These are phyloP conservation scores for Stenotaenia linearis DNA, from an alignment of 2,888 invertebrate species.

Conservation along the genomic window DNA sequence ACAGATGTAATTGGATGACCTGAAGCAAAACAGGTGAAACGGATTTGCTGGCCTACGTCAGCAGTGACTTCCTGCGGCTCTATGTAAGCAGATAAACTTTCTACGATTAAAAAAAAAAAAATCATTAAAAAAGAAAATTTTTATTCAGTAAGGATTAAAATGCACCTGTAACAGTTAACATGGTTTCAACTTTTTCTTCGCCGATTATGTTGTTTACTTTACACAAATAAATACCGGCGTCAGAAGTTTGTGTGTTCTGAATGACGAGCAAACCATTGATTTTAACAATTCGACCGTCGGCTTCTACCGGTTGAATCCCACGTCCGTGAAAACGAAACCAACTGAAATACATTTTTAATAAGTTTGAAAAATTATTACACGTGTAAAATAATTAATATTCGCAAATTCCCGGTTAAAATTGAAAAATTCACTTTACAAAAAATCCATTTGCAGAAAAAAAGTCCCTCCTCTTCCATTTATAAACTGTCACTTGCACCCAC, in stretches of 20 bases:
- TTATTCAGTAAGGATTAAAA: neutral
- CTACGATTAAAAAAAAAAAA: neutral
- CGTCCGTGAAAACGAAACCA: slow-evolving; percentile 24
- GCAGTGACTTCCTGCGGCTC: slow-evolving; percentile 30
- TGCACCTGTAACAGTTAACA: slow-evolving; percentile 13
- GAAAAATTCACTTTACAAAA: neutral
- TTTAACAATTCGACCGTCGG: neutral
- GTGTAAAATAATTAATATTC: too few relatives aligned
- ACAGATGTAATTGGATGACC: slow-evolving; percentile 30
- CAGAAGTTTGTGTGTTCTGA: neutral
- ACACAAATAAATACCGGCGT: neutral
- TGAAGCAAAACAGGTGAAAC: slow-evolving; percentile 28
- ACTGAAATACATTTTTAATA: neutral
- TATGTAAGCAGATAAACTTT: slow-evolving; percentile 12
- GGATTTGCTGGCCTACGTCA: slow-evolving; percentile 16
- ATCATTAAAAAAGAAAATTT: neutral
- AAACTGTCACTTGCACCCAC: slow-evolving; percentile 6
- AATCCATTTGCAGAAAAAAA: neutral
- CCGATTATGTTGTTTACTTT: slow-evolving; percentile 11
- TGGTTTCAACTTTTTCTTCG: neutral
- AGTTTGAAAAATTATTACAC: too few relatives aligned
- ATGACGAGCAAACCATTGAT: slow-evolving; percentile 17
- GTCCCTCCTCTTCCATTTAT: neutral
- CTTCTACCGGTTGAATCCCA: neutral
- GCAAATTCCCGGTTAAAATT: neutral